Percentiles rank a stretch among this genome's conserved stretches.
Evolutionary conservation across 2,113 vertebrate genomes (phyloP).

Genomic region (Sminthopsis crassicaudata): DNA sequence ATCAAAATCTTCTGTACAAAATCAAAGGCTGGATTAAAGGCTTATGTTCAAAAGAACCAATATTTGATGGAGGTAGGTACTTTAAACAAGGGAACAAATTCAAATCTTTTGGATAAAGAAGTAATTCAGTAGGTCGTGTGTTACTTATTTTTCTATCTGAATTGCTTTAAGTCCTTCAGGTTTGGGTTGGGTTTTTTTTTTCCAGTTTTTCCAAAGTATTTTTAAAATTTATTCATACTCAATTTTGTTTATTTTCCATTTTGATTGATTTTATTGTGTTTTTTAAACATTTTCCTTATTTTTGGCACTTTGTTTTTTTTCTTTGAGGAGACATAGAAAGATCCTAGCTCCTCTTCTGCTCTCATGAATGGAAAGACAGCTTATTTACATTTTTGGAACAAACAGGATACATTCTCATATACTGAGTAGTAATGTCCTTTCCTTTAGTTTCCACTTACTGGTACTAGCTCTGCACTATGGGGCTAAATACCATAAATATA

Average conservation of each 20-base stretch:
- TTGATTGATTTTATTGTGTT: not conserved
- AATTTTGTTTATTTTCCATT: not conserved
- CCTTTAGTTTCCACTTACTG: not conserved
- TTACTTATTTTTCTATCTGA: not conserved
- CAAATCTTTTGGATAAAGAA: not conserved
- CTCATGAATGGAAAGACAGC: not conserved
- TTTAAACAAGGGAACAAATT: not conserved
- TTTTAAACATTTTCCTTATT: not conserved
- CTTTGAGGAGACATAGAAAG: not conserved
- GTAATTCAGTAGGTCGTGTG: not conserved
- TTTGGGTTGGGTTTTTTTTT: not conserved
- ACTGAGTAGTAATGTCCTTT: not conserved
- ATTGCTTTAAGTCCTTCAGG: not conserved
- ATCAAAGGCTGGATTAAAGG: not conserved
- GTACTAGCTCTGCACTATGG: not conserved
- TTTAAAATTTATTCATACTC: not conserved
- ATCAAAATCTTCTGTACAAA: not conserved
- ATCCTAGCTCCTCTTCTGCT: not conserved
- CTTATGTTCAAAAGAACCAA: not conserved
- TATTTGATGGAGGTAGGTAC: not conserved
- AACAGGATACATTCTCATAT: not conserved
- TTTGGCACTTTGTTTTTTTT: not conserved
- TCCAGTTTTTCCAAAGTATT: not conserved
- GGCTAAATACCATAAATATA: not conserved
- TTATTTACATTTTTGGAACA: not conserved